Evolutionary conservation across 1,140 invertebrate genomes (phyloP).

Genomic region (Gryon sp.): DNA sequence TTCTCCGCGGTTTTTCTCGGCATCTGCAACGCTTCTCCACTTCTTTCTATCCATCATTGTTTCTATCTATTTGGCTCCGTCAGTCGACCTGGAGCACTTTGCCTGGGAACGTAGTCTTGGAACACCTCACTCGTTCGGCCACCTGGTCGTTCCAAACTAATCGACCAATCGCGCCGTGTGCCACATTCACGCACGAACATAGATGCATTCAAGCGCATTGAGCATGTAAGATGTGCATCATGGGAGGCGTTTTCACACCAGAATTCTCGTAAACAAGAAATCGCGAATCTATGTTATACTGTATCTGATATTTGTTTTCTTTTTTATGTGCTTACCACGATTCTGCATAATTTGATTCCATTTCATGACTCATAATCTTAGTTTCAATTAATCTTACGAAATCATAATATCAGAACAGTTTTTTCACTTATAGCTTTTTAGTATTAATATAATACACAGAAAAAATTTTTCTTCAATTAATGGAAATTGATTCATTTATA

Average conservation of each 20-base stretch:
- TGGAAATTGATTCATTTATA: too few relatives aligned
- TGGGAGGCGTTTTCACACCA: conserved; percentile 56
- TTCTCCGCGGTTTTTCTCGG: conserved; percentile 40
- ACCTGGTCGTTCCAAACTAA: conserved; percentile 44
- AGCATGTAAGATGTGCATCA: conserved; percentile 49
- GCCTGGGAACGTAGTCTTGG: conserved; percentile 72
- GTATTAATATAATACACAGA: too few relatives aligned
- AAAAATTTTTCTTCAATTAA: too few relatives aligned
- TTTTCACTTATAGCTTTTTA: too few relatives aligned
- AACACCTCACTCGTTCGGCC: conserved; percentile 67
- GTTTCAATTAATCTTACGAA: too few relatives aligned
- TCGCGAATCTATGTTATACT: conserved; percentile 3
- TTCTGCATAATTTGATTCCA: conserved; percentile 9
- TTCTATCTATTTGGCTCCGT: conserved; percentile 31
- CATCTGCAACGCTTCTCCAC: conserved; percentile 20
- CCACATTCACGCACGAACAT: conserved; percentile 49
- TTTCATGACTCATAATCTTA: conserved; percentile 2
- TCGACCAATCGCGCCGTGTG: conserved; percentile 44
- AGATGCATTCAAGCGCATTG: conserved; percentile 22
- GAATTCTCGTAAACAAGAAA: conserved; percentile 48
- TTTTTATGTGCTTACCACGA: neutral
- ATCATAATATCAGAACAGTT: too few relatives aligned
- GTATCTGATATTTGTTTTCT: conserved; percentile 6
- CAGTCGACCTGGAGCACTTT: conserved; percentile 60
- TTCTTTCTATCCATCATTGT: conserved; percentile 28